Evolutionary conservation across 2,113 vertebrate genomes (phyloP).

Genomic region (Tachycineta bicolor): DNA sequence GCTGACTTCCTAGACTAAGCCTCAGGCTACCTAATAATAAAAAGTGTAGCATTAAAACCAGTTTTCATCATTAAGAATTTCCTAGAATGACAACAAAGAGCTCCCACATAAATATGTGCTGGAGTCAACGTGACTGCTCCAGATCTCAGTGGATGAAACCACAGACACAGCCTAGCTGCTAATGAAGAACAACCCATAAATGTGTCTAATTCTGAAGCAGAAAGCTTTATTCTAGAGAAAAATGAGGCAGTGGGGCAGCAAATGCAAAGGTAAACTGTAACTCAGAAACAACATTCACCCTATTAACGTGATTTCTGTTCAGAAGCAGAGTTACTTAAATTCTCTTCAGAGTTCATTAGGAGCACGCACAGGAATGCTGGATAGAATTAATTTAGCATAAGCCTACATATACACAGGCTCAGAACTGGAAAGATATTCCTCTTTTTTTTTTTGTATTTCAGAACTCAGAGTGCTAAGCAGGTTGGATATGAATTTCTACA

Average conservation of each 20-base stretch:
- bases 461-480: neutral
- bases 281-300: neutral
- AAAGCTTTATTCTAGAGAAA: neutral
- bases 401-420: fast-evolving
- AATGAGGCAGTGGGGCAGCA: neutral
- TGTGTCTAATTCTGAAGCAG: neutral
- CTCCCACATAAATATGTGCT: neutral
- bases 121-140: neutral
- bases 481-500: neutral
- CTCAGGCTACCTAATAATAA: neutral
- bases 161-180: fast-evolving
- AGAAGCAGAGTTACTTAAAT: neutral
- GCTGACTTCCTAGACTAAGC: neutral
- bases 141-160: neutral
- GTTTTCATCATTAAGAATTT: neutral
- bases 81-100: neutral
- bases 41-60: neutral
- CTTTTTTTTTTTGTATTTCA: neutral
- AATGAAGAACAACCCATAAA: neutral
- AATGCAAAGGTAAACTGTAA: neutral
- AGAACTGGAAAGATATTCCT: neutral
- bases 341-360: neutral
- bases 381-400: neutral
- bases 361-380: neutral
- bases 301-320: neutral